Evolutionary conservation across 2,888 invertebrate species (phyloP), one percentile per base, ranked within the genome.

Genomic region (Stenchaetothrips biformis): DNA sequence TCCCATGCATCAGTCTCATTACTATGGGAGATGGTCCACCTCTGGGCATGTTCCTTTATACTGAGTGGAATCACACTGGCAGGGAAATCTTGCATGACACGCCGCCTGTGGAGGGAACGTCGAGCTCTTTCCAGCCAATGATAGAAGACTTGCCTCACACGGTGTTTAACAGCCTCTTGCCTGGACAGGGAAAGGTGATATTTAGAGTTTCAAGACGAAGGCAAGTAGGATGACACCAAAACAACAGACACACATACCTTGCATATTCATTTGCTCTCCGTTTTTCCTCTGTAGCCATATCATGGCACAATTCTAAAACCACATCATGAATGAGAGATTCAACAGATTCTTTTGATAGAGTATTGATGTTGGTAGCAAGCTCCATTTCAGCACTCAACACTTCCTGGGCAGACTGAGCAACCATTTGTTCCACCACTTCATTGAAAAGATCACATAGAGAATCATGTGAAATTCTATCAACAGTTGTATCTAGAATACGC

Each of bases 41-140:
- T 21, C 8, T 74, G 21, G 25, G 67, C 67, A 8, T 74, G 67
- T 25, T 74, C 67, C 25, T 74, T 74, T 25, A 74, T n/a, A 25
- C 67, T 74, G 8, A 74, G 25, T n/a, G 67, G 25, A 74, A 74
- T 74, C 7, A 74, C 67, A 74, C 67, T 74, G n/a, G 67, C 67
- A 25, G 67, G 67, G 25, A 74, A 74, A 74, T 74, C 67, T 74
- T 74, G 21, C 67, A 74, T 74, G 25, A 74, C 67, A 8, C 25
- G 25, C 25, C 25, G 21, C 67, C 67, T 74, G 21, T 74, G 67
- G 25, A 74, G 67, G 11, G 67, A 74, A 11, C 25, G 67, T 7
- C 67, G 67, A 21, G 67, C 67, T 74, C 11, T 74, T 74, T 74
- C 21, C n/a, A 74, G 11, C 67, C 67, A 74, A 74, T 25, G 25